Conservation (phyloP, 2,113 vertebrate genomes). For the Chaenocephalus aceratus region DNA sequence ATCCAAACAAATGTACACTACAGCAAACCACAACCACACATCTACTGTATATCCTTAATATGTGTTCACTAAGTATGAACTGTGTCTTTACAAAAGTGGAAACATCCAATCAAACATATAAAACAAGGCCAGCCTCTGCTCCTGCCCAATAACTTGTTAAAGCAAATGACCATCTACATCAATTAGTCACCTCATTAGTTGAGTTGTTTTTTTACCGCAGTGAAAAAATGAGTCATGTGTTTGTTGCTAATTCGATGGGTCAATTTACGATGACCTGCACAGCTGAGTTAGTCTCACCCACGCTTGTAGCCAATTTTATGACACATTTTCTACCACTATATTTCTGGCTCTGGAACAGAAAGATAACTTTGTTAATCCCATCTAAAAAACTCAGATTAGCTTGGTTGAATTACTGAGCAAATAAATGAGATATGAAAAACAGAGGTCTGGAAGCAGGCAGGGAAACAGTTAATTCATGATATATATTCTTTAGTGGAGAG, state of each 20-base stretch:
- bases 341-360: background rate
- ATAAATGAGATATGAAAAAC: background rate
- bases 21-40: background rate
- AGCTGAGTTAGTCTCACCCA: background rate
- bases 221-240: background rate
- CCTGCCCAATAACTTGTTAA: conserved; percentile 11
- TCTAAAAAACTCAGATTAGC: background rate
- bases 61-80: background rate
- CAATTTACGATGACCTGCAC: background rate
- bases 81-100: background rate
- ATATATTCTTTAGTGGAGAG: background rate
- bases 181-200: conserved; percentile 33
- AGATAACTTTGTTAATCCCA: background rate
- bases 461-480: background rate
- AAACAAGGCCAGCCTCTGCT: background rate
- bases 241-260: conserved; percentile 7
- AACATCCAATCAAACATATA: background rate
- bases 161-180: conserved; percentile 31
- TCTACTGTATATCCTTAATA: background rate
- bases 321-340: background rate
- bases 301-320: background rate
- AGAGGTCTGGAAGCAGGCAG: background rate
- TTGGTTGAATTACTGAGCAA: background rate
- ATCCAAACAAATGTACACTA: background rate
- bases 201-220: background rate